Conservation (phyloP, 2,888 invertebrate genomes). For the Drosophila mercatorum region DNA sequence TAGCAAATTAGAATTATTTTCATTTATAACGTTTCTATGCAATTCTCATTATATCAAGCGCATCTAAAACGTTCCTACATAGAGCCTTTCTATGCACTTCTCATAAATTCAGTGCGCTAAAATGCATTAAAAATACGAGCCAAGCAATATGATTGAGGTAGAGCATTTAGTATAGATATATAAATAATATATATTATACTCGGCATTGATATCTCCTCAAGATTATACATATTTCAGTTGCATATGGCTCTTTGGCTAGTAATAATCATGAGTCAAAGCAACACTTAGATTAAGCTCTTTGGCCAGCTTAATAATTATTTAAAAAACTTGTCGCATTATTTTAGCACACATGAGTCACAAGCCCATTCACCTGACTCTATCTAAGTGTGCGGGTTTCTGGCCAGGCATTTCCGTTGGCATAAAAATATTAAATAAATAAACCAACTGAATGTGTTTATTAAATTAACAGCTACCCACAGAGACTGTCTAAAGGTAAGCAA, state of each 20-base stretch:
- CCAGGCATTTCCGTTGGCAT: slow-evolving; percentile 62
- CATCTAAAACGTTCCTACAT: too few species aligned
- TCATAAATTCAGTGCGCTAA: neutral
- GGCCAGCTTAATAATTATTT: neutral
- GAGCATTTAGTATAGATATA: neutral
- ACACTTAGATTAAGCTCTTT: neutral
- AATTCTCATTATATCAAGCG: too few species aligned
- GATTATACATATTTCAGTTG: neutral
- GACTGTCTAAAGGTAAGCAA: too few species aligned
- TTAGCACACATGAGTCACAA: slow-evolving; percentile 48
- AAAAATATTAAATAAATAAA: slow-evolving; percentile 64
- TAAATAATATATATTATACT: neutral
- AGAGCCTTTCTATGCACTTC: neutral
- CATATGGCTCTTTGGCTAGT: neutral
- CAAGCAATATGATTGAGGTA: neutral
- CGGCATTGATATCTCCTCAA: neutral
- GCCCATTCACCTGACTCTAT: neutral
- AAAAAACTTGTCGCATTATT: neutral
- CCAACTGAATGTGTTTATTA: slow-evolving; percentile 72
- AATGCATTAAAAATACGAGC: neutral
- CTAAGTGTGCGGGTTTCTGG: slow-evolving; percentile 15
- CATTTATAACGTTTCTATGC: too few species aligned
- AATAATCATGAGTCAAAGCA: neutral
- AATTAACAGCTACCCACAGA: slow-evolving; percentile 65
- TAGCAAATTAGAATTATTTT: too few species aligned